These are phyloP conservation scores for Acutogordius australiensis DNA, from an alignment of 2,888 invertebrate species.

Conservation along the genomic window DNA sequence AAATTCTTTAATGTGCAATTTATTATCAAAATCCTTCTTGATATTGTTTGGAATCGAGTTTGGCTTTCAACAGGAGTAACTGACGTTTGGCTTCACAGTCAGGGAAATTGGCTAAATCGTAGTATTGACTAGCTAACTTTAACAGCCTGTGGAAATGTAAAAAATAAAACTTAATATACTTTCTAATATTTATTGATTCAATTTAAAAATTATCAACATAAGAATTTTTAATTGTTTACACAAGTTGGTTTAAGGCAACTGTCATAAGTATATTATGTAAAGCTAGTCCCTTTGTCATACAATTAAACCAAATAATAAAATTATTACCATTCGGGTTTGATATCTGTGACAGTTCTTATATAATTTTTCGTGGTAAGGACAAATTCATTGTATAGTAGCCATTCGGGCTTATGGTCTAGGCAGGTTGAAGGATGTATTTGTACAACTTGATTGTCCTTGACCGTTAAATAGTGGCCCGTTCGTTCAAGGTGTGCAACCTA, in stretches of 20 bases:
- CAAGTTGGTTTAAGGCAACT: no score
- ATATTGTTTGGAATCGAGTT: conserved; percentile 27
- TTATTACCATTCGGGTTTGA: conserved; percentile 53
- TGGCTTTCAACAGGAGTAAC: conserved; percentile 51
- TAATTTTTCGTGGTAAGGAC: conserved; percentile 97
- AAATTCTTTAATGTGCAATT: neutral
- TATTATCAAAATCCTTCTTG: conserved; percentile 5
- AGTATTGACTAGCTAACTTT: conserved; percentile 82
- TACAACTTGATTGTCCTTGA: conserved; percentile 94
- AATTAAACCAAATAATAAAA: no score
- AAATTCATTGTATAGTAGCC: conserved; percentile 99
- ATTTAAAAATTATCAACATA: no score
- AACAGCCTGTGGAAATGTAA: no score
- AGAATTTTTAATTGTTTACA: no score
- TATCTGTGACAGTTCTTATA: conserved; percentile 87
- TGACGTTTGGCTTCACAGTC: conserved; percentile 81
- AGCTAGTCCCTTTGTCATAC: no score
- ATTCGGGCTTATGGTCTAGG: conserved; percentile 94
- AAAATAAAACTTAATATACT: no score
- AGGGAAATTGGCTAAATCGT: conserved; percentile 87
- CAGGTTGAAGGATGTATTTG: conserved; percentile 95
- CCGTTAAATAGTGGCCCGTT: conserved; percentile 86
- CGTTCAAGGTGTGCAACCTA: conserved; percentile 74
- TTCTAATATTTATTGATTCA: no score
- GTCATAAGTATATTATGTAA: no score